Evolutionary conservation across 2,797 vertebrate genomes (phyloP).

Genomic region (Mus caroli): DNA sequence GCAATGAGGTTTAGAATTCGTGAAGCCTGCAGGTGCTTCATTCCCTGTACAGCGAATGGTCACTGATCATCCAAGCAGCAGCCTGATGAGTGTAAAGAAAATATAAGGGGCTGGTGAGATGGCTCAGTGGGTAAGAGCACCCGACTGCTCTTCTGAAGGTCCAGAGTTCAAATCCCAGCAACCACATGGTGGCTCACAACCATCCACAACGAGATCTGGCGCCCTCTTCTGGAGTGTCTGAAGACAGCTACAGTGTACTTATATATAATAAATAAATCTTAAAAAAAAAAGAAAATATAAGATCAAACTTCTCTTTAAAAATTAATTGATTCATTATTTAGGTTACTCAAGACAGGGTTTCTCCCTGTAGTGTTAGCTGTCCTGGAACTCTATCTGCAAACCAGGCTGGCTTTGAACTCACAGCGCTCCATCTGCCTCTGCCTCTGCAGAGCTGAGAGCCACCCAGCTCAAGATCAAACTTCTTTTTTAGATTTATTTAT

Average conservation of each 20-base stretch:
- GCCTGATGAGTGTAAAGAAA: not conserved
- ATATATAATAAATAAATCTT: too few species aligned
- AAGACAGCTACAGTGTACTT: too few species aligned
- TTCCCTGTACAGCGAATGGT: not conserved
- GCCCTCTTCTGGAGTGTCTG: too few species aligned
- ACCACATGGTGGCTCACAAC: too few species aligned
- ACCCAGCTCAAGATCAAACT: not conserved
- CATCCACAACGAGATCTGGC: too few species aligned
- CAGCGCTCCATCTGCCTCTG: not conserved
- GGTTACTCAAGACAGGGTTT: not conserved
- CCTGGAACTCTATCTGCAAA: not conserved
- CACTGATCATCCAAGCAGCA: not conserved
- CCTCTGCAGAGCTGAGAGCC: not conserved
- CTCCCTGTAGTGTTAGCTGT: not conserved
- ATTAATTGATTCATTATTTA: not conserved
- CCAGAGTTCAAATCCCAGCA: too few species aligned
- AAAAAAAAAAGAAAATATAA: constrained; percentile 38
- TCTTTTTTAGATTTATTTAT: too few species aligned
- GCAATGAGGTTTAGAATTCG: not conserved
- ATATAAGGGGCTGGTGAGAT: too few species aligned
- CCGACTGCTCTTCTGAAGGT: too few species aligned
- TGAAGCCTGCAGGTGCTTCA: not conserved
- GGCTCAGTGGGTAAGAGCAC: too few species aligned
- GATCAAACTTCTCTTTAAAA: not conserved
- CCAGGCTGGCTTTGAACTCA: not conserved